Percentiles rank a stretch among this genome's conserved stretches.
Evolutionary conservation across 2,113 vertebrate genomes (phyloP).

Genomic region (Pseudorasbora parva): DNA sequence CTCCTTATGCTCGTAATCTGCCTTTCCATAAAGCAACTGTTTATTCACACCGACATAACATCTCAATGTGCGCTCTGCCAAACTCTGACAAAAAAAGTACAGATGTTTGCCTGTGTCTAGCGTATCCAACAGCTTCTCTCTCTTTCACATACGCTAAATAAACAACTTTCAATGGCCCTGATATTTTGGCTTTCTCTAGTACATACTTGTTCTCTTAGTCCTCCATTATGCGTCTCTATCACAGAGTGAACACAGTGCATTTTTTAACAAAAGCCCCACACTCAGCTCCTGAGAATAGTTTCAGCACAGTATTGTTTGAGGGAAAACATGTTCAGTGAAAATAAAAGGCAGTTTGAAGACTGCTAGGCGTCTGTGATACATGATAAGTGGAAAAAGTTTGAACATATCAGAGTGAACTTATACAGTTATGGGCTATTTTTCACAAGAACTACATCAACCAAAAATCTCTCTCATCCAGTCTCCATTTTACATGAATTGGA

Average conservation of each 20-base stretch:
- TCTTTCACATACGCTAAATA: slow-evolving; percentile 1
- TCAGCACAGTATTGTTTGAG: background rate
- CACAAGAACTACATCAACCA: background rate
- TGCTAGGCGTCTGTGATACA: slow-evolving; percentile 14
- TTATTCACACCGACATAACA: slow-evolving; percentile 8
- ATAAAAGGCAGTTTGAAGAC: background rate
- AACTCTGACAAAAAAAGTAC: slow-evolving; percentile 17
- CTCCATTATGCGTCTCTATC: slow-evolving; percentile 13
- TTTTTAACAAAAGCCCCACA: slow-evolving; percentile 18
- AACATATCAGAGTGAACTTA: slow-evolving; percentile 9
- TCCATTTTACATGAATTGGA: background rate
- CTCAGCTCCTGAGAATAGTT: slow-evolving; percentile 8
- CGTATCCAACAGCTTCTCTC: background rate
- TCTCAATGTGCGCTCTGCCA: slow-evolving; percentile 16
- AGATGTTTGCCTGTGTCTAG: slow-evolving; percentile 4
- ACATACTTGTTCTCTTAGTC: background rate
- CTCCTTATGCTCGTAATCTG: slow-evolving; percentile 15
- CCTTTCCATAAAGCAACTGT: slow-evolving; percentile 19
- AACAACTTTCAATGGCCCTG: slow-evolving; percentile 27
- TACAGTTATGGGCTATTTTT: background rate
- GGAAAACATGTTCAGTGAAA: slow-evolving; percentile 16
- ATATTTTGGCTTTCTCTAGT: slow-evolving; percentile 1
- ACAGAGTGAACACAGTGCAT: slow-evolving; percentile 24
- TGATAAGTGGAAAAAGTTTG: slow-evolving; percentile 13
- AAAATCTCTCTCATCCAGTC: background rate